These are phyloP conservation scores for Chlorops oryzae DNA, from an alignment of 1,140 invertebrate species.

Conservation along the genomic window DNA sequence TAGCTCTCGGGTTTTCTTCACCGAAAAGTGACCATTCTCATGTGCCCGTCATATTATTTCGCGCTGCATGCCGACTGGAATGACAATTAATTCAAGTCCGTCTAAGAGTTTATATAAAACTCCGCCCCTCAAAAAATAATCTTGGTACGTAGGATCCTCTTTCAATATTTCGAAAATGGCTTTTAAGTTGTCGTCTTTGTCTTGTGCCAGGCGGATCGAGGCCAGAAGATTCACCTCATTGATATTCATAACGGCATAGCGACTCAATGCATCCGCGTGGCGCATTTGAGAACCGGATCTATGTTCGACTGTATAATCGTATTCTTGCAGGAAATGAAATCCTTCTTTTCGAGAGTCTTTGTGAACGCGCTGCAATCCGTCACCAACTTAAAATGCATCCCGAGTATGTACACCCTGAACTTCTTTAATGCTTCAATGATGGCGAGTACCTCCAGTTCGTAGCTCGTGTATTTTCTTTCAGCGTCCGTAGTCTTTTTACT, in stretches of 20 bases:
- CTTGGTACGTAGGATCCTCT: slow-evolving; percentile 1
- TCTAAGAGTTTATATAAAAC: slow-evolving; percentile 26
- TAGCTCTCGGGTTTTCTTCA: slow-evolving; percentile 40
- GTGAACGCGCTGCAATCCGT: slow-evolving; percentile 40
- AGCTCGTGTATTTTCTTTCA: slow-evolving; percentile 37
- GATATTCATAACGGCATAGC: slow-evolving; percentile 15
- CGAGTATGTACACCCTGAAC: slow-evolving; percentile 24
- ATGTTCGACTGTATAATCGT: slow-evolving; percentile 28
- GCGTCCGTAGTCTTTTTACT: slow-evolving; percentile 41
- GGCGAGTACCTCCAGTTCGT: slow-evolving; percentile 45
- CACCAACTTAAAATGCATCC: slow-evolving; percentile 18
- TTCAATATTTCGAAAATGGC: neutral
- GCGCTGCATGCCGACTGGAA: slow-evolving; percentile 29
- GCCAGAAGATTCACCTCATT: slow-evolving; percentile 3
- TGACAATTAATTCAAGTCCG: slow-evolving; percentile 23
- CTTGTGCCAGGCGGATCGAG: slow-evolving; percentile 14
- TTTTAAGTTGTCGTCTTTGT: slow-evolving; percentile 12
- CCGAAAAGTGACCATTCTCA: slow-evolving; percentile 40
- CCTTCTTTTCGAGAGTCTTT: slow-evolving; percentile 34
- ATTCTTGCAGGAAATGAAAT: slow-evolving; percentile 27
- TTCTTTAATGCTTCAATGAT: slow-evolving; percentile 45
- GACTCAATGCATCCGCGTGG: slow-evolving; percentile 36
- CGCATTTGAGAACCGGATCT: slow-evolving; percentile 18
- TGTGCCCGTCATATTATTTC: slow-evolving; percentile 37
- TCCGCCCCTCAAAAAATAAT: slow-evolving; percentile 19